Base-by-base conservation (phyloP, 2,113 vertebrate species). In the Sinocyclocheilus anshuiensis region DNA sequence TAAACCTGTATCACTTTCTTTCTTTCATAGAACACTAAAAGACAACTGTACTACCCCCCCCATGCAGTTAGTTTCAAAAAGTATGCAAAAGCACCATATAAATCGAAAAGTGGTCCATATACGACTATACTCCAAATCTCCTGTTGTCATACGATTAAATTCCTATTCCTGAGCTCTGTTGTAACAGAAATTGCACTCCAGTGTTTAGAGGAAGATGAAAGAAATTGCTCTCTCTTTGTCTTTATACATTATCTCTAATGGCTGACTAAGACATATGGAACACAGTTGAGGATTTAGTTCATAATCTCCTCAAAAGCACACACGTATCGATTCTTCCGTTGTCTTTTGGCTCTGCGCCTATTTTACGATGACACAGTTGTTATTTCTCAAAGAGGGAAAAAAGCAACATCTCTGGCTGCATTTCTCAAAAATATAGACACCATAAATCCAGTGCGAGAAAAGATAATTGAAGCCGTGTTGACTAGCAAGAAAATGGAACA, bases 251-350 rank as follows among this genome's bases (percentile, higher is more conserved):
- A 87, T 76, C 77, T 85, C 84, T 92, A 91, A 92, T 90, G 88
- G 87, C 74, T 87, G 83, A 74, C 55, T 89, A 81, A 72, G 85
- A 93, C 83, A 85, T 89, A 92, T 89, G 65, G 85, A 87, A 89
- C 88, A 89, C 86, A 91, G 90, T 84, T 5, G 57, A 39, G 86
- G 90, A 94, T 94, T 93, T 92, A 93, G 90, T 89, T 83, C 83
- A 84, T 90, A 91, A 92, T 93, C 85, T 92, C 83, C 87, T 81
- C 85, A 89, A 92, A 91, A 91, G 87, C 90, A 61, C 2, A 16
- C 65, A 87, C 22, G 53, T 91, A 94, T 94, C 86, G 92, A 94
- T 93, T 90, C 75, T 20, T 77, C 79, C 59, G 84, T 86, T 84
- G 78, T 84, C 76, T 87, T 86, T 78, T 81, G 84, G 75, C 83